Evolutionary conservation across 2,113 vertebrate genomes (phyloP).

Genomic region (Istiophorus platypterus): DNA sequence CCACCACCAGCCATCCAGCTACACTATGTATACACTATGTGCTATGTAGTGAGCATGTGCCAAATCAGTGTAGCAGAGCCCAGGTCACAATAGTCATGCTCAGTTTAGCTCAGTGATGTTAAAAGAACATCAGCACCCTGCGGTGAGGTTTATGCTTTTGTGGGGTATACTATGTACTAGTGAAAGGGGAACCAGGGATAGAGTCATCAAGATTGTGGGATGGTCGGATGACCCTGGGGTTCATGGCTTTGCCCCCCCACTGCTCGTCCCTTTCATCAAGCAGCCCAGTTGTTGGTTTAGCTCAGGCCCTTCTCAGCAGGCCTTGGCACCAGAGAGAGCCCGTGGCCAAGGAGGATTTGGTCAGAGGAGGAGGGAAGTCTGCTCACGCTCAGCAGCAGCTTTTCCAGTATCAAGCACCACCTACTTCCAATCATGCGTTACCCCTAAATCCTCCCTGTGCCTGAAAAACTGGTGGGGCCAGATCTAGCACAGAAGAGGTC

Average conservation of each 20-base stretch:
- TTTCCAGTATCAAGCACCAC: slow-evolving; percentile 70
- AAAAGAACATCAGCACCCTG: slow-evolving; percentile 54
- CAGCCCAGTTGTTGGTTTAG: slow-evolving; percentile 82
- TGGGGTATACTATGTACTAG: slow-evolving; percentile 46
- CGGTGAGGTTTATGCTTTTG: slow-evolving; percentile 49
- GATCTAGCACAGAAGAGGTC: slow-evolving; percentile 32
- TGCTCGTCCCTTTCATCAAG: slow-evolving; percentile 79
- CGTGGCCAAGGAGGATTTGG: slow-evolving; percentile 75
- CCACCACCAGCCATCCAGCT: slow-evolving; percentile 3
- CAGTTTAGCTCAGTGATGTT: slow-evolving; percentile 45
- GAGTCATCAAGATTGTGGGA: slow-evolving; percentile 74
- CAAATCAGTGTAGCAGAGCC: slow-evolving; percentile 6
- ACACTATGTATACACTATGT: not conserved
- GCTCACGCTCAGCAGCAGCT: slow-evolving; percentile 59
- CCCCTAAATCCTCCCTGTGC: slow-evolving; percentile 56
- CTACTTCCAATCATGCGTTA: slow-evolving; percentile 69
- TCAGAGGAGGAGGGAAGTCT: slow-evolving; percentile 64
- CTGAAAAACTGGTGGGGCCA: slow-evolving; percentile 55
- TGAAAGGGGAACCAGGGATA: slow-evolving; percentile 73
- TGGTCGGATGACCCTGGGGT: slow-evolving; percentile 67
- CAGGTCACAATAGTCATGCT: slow-evolving; percentile 51
- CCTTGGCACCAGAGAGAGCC: slow-evolving; percentile 65
- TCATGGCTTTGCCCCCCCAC: slow-evolving; percentile 61
- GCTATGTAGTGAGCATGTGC: slow-evolving; percentile 4
- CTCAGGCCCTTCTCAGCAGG: slow-evolving; percentile 80